phyloP scores from a whole-genome alignment of 2,888 invertebrate species.

The Platycheirus albimanus region DNA sequence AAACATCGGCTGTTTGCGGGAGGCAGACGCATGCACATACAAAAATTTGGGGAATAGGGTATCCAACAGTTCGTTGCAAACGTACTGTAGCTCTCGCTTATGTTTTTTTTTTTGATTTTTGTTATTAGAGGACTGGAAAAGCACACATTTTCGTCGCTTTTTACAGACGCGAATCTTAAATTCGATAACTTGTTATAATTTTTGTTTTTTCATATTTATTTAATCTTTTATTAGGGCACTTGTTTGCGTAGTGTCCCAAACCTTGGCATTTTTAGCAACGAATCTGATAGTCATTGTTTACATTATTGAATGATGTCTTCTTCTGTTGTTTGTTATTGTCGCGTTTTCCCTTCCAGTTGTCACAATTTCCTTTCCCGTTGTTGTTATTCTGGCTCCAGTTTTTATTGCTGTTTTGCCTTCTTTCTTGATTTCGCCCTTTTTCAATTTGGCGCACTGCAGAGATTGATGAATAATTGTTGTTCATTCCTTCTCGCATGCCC shows the following conservation, averaged over 20 bases:
- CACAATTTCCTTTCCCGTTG: too few species aligned
- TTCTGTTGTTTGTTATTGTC: slow-evolving; percentile 3
- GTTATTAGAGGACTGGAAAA: slow-evolving; percentile 3
- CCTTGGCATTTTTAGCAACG: slow-evolving; percentile 18
- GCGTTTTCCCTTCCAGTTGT: too few species aligned
- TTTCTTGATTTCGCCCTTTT: not conserved
- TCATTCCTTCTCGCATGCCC: slow-evolving; percentile 16
- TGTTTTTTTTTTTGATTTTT: slow-evolving; percentile 4
- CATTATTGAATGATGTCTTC: slow-evolving; percentile 11
- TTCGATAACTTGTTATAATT: slow-evolving; percentile 8
- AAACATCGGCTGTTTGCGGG: too few species aligned
- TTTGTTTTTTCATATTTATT: not conserved
- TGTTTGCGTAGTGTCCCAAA: slow-evolving; percentile 1
- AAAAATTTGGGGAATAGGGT: too few species aligned
- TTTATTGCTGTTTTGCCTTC: not conserved
- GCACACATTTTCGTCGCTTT: not conserved
- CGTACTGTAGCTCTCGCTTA: too few species aligned
- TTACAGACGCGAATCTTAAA: not conserved
- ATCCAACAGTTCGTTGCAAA: too few species aligned
- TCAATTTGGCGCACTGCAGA: not conserved
- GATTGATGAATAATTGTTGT: slow-evolving; percentile 1
- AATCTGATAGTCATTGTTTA: not conserved
- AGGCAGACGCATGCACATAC: too few species aligned
- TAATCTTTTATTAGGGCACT: not conserved
- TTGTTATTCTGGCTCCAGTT: not conserved